Evolutionary conservation across 2,888 invertebrate genomes (phyloP).

Genomic region (Coenonympha glycerion): DNA sequence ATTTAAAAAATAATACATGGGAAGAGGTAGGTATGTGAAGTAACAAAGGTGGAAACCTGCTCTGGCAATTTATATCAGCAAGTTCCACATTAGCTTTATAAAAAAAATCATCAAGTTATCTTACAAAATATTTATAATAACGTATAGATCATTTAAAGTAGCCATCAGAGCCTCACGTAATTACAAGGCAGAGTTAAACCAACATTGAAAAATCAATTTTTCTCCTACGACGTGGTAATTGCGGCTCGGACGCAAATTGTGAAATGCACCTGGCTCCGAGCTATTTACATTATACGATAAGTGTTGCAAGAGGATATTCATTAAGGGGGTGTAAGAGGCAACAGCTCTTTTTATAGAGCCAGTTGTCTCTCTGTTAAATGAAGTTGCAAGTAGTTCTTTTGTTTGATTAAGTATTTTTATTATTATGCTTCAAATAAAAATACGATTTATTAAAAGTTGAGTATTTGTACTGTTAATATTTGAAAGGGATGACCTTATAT

Average conservation of each 20-base stretch:
- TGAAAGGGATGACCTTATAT: no score
- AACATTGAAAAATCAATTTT: conserved; percentile 67
- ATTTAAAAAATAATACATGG: no score
- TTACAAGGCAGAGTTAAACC: conserved; percentile 46
- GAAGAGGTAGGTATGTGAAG: no score
- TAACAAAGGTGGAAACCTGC: no score
- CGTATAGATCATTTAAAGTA: conserved; percentile 22
- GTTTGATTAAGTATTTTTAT: no score
- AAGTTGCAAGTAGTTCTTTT: neutral
- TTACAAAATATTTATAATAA: neutral
- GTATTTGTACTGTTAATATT: no score
- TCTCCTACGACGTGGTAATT: conserved; percentile 62
- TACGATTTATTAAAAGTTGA: no score
- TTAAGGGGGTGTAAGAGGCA: conserved; percentile 1
- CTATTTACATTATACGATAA: conserved; percentile 46
- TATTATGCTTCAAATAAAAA: no score
- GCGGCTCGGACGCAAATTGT: conserved; percentile 62
- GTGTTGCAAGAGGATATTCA: conserved; percentile 3
- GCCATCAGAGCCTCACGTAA: conserved; percentile 23
- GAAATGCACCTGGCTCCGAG: conserved; percentile 60
- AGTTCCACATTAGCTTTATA: neutral
- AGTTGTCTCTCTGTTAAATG: neutral
- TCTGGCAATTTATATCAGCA: neutral
- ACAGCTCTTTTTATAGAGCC: neutral
- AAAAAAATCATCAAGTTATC: conserved; percentile 1